phyloP scores from a whole-genome alignment of 2,113 vertebrate genomes.

The Pelvicachromis taeniatus region DNA sequence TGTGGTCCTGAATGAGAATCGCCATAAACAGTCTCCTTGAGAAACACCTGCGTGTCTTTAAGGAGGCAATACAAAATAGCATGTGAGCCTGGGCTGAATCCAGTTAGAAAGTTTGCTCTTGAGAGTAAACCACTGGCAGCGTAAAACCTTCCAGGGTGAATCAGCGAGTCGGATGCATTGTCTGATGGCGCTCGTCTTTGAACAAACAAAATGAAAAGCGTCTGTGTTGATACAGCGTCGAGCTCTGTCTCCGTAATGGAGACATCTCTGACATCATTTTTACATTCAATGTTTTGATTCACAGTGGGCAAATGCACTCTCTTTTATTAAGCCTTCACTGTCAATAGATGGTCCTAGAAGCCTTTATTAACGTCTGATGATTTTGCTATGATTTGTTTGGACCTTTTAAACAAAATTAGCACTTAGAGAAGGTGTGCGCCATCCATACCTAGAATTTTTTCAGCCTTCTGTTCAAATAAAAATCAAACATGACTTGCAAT shows the following conservation, averaged over 20 bases:
- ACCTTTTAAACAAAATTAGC: conserved; percentile 43
- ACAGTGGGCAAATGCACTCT: conserved; percentile 7
- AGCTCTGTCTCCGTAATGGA: not conserved
- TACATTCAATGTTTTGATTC: conserved; percentile 22
- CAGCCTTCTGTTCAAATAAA: not conserved
- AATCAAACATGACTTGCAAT: not conserved
- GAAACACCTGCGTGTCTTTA: conserved; percentile 37
- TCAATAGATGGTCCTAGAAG: not conserved
- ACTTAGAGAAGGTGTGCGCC: conserved; percentile 30
- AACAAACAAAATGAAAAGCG: conserved; percentile 13
- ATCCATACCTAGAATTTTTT: conserved; percentile 6
- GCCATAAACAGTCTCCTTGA: conserved; percentile 33
- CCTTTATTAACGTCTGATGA: conserved; percentile 52
- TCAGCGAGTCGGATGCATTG: not conserved
- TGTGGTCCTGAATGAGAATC: conserved; percentile 61
- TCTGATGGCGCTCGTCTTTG: not conserved
- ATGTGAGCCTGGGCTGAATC: conserved; percentile 12
- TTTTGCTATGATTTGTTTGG: conserved; percentile 38
- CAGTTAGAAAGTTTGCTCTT: conserved; percentile 50
- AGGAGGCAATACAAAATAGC: conserved; percentile 25
- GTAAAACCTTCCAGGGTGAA: conserved; percentile 10
- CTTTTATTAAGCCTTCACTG: conserved; percentile 43
- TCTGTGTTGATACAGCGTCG: not conserved
- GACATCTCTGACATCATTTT: conserved; percentile 12
- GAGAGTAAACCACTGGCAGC: not conserved